phyloP scores from a whole-genome alignment of 2,888 invertebrate species.

The Anthoptus insignis region DNA sequence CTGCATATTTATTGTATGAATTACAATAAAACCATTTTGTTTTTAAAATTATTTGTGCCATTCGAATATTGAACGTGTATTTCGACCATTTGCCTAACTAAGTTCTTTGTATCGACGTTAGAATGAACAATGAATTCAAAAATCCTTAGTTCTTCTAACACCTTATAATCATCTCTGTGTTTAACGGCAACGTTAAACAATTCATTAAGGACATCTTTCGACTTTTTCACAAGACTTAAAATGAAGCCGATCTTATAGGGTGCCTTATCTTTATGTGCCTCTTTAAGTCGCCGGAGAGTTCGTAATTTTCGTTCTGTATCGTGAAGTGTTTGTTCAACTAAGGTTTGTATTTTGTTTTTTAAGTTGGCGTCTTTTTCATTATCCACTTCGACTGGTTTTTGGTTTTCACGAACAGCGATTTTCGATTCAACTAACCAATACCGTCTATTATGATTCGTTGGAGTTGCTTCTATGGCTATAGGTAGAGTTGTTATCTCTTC shows the following conservation, averaged over 20 bases:
- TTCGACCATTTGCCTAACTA: conserved; percentile 71
- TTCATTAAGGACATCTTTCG: conserved; percentile 69
- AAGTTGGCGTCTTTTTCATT: conserved; percentile 63
- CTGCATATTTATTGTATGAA: conserved; percentile 12
- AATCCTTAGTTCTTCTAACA: conserved; percentile 73
- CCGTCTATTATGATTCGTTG: conserved; percentile 41
- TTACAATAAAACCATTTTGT: conserved; percentile 59
- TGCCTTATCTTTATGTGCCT: conserved; percentile 52
- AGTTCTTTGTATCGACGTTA: conserved; percentile 72
- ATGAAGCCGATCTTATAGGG: conserved; percentile 73
- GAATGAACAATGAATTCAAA: conserved; percentile 77
- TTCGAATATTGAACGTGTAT: conserved; percentile 65
- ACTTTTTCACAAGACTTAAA: conserved; percentile 71
- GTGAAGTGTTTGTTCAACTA: conserved; percentile 69
- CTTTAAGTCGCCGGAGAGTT: conserved; percentile 58
- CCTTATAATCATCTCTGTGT: conserved; percentile 72
- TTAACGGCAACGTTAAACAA: conserved; percentile 74
- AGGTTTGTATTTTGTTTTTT: conserved; percentile 66
- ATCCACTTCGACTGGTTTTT: conserved; percentile 35
- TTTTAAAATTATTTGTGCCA: conserved; percentile 49
- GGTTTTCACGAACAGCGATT: neutral
- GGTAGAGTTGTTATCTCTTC: conserved; percentile 25
- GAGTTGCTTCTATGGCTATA: neutral
- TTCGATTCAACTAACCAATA: conserved; percentile 43
- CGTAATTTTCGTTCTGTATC: conserved; percentile 66